Percentiles rank a stretch among this genome's conserved stretches.
phyloP scores from a whole-genome alignment of 2,888 invertebrate genomes.

The Agriopis aurantiaria region DNA sequence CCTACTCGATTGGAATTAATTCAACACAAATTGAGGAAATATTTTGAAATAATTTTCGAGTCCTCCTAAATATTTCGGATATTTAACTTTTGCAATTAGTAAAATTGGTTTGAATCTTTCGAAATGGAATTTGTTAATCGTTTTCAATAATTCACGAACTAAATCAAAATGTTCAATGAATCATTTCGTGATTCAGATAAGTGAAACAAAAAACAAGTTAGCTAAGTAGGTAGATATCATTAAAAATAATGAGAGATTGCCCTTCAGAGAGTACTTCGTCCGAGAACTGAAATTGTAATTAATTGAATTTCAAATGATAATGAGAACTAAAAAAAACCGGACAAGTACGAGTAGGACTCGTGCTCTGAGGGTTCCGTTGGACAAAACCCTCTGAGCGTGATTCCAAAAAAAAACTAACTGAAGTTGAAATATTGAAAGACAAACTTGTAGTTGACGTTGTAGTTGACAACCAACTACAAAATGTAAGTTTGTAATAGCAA shows the following conservation, averaged over 20 bases:
- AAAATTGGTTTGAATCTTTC: constrained; percentile 36
- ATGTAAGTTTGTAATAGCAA: too few species aligned
- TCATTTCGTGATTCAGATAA: constrained; percentile 40
- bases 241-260: constrained; percentile 50
- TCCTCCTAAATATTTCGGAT: constrained; percentile 36
- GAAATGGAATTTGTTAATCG: constrained; percentile 56
- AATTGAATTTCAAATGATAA: constrained; percentile 28
- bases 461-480: too few species aligned
- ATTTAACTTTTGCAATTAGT: constrained; percentile 61
- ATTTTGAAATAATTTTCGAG: constrained; percentile 52
- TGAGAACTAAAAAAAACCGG: constrained; percentile 31
- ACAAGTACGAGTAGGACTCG: too few species aligned
- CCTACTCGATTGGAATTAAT: constrained; percentile 43
- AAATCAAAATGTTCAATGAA: constrained; percentile 50
- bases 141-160: constrained; percentile 47
- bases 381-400: too few species aligned
- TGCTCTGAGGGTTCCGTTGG: too few species aligned
- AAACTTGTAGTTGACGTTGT: too few species aligned
- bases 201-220: constrained; percentile 40
- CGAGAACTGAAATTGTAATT: constrained; percentile 30
- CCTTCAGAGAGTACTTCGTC: constrained; percentile 15
- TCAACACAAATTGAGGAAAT: constrained; percentile 48
- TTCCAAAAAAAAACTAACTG: too few species aligned
- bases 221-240: constrained; percentile 40
- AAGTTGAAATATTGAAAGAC: too few species aligned